These are phyloP conservation scores for Grallaria varia DNA, from an alignment of 2,113 vertebrate genomes.

Conservation along the genomic window DNA sequence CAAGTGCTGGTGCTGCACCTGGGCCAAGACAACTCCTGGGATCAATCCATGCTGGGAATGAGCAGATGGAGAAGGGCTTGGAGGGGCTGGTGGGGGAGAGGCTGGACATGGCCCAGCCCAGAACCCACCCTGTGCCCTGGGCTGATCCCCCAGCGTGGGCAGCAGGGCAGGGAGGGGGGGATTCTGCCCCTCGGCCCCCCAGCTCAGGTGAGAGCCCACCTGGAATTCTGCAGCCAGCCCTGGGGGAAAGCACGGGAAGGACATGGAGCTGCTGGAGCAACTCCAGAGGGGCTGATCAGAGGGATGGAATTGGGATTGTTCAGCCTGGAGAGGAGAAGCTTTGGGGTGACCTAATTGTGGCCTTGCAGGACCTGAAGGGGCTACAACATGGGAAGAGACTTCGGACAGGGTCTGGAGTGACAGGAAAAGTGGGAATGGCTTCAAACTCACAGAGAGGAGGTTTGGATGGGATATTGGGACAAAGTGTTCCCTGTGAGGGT, in stretches of 20 bases:
- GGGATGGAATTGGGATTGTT: neutral
- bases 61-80: neutral
- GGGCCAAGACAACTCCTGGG: neutral
- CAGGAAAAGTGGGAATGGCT: neutral
- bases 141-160: too few relatives aligned
- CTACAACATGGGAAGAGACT: neutral
- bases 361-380: neutral
- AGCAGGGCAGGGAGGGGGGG: neutral
- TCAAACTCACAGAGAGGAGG: neutral
- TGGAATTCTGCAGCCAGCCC: neutral
- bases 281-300: neutral
- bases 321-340: neutral
- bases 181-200: neutral
- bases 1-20: neutral
- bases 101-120: neutral
- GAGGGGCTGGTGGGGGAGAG: neutral
- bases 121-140: neutral
- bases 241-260: neutral
- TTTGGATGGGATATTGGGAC: neutral
- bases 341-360: neutral
- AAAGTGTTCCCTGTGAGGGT: neutral
- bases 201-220: neutral
- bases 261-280: neutral
- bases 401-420: neutral
- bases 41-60: neutral